Evolutionary conservation across 2,113 vertebrate genomes (phyloP).

Genomic region (Kryptolebias marmoratus): DNA sequence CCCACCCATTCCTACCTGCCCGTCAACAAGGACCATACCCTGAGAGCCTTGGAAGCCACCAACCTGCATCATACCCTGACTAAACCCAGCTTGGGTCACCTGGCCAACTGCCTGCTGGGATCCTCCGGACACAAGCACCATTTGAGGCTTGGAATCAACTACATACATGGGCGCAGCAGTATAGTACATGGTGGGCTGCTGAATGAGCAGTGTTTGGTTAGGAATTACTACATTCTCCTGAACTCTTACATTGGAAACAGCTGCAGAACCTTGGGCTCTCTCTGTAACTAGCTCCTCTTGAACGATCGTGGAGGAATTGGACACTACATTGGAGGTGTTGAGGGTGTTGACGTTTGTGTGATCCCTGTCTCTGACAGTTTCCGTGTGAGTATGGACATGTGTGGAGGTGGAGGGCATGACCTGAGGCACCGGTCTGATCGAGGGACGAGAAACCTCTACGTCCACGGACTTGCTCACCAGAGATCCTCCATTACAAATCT

Average conservation of each 20-base stretch:
- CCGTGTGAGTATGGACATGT: slow-evolving; percentile 57
- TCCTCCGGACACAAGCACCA: slow-evolving; percentile 67
- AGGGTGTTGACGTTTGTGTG: slow-evolving; percentile 31
- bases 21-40: slow-evolving; percentile 73
- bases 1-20: slow-evolving; percentile 40
- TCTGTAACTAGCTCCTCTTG: slow-evolving; percentile 45
- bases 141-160: slow-evolving; percentile 70
- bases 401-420: slow-evolving; percentile 42
- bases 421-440: slow-evolving; percentile 32
- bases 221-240: slow-evolving; percentile 67
- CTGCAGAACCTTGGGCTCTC: slow-evolving; percentile 21
- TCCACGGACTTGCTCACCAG: slow-evolving; percentile 47
- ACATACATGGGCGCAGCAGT: slow-evolving; percentile 76
- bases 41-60: slow-evolving; percentile 73
- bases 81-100: slow-evolving; percentile 74
- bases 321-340: slow-evolving; percentile 50
- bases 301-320: slow-evolving; percentile 48
- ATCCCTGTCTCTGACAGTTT: slow-evolving; percentile 59
- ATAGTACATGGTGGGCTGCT: slow-evolving; percentile 78
- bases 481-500: slow-evolving; percentile 86
- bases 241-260: slow-evolving; percentile 39
- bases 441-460: background rate
- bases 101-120: slow-evolving; percentile 61
- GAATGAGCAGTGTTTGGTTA: slow-evolving; percentile 72
- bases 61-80: slow-evolving; percentile 82